Percentiles rank a stretch among this genome's conserved stretches.
phyloP scores from a whole-genome alignment of 37 sponge, comb jelly and placozoan genomes.

The Chondrilla cf. caribensis region DNA sequence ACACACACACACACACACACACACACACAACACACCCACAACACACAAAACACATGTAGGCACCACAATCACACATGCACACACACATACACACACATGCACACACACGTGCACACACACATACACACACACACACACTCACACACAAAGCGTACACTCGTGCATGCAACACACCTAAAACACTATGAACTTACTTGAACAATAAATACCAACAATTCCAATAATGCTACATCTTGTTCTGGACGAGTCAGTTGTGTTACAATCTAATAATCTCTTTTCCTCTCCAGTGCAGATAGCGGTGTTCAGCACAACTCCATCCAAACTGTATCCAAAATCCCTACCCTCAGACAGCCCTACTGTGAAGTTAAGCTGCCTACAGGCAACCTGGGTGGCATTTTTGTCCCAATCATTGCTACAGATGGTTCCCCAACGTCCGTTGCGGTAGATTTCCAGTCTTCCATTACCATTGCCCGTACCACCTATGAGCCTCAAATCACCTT shows the following conservation, averaged over 20 bases:
- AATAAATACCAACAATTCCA: neutral
- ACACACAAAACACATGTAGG: constrained; percentile 6
- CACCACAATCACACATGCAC: constrained; percentile 10
- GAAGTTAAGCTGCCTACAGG: constrained; percentile 21
- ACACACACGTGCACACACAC: constrained; percentile 13
- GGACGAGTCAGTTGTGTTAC: neutral
- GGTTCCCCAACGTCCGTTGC: constrained; percentile 18
- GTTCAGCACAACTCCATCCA: constrained; percentile 3
- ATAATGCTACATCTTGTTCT: neutral
- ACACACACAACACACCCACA: constrained; percentile 17
- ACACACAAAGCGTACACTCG: neutral
- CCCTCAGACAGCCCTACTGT: neutral
- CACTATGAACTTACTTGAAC: neutral
- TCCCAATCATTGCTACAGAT: constrained; percentile 28
- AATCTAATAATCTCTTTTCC: neutral
- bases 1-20: constrained; percentile 13
- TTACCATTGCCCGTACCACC: neutral
- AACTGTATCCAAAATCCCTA: neutral
- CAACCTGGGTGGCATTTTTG: constrained; percentile 1
- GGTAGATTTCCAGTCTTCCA: constrained; percentile 37
- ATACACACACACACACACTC: constrained; percentile 16
- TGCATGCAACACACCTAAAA: too few relatives aligned
- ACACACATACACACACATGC: constrained; percentile 20
- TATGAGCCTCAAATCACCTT: constrained; percentile 11
- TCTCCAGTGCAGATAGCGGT: constrained; percentile 9